Conservation (phyloP, 2,888 invertebrate genomes). For the Thera obeliscata region DNA sequence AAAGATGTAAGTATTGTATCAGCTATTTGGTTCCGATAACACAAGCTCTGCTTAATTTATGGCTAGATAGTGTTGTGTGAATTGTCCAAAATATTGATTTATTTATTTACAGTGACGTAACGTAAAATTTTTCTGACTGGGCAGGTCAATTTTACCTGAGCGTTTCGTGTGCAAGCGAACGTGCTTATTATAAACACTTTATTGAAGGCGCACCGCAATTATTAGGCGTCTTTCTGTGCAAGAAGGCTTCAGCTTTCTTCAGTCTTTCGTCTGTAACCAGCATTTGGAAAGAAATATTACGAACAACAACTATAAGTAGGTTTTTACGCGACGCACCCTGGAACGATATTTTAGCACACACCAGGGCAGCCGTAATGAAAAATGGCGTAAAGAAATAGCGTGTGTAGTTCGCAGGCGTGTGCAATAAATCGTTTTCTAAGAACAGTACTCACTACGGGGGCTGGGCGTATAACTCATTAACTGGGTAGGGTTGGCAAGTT, state of each 20-base stretch:
- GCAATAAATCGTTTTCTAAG: slow-evolving; percentile 59
- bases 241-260: neutral
- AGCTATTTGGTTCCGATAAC: no score
- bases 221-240: neutral
- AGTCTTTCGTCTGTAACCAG: neutral
- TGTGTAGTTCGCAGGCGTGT: slow-evolving; percentile 47
- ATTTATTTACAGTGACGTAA: no score
- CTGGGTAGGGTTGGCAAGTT: slow-evolving; percentile 26
- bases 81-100: no score
- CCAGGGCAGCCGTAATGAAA: slow-evolving; percentile 45
- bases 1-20: no score
- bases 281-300: neutral
- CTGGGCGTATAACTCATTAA: slow-evolving; percentile 49
- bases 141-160: no score
- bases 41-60: no score
- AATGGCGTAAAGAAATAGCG: slow-evolving; percentile 60
- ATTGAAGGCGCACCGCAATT: neutral
- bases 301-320: neutral
- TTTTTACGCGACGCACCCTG: slow-evolving; percentile 15
- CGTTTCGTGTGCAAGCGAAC: no score
- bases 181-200: neutral
- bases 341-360: slow-evolving; percentile 30
- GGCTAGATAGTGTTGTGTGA: no score
- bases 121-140: no score
- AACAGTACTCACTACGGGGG: slow-evolving; percentile 46